Conservation (phyloP, 1,140 invertebrate species). For the Pseudomyrmex pallidus region DNA sequence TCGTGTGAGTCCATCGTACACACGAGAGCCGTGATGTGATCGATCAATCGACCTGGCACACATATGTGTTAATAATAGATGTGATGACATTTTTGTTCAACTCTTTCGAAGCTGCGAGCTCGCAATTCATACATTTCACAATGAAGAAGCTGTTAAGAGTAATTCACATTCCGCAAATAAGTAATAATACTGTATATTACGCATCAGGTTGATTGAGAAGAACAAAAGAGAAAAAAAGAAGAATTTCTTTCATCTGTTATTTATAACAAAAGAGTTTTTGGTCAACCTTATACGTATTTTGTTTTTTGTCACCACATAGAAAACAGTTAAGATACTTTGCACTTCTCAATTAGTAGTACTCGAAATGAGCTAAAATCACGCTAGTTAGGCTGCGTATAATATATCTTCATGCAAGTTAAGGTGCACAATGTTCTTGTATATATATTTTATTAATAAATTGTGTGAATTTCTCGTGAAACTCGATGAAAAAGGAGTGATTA, state of each 20-base stretch:
- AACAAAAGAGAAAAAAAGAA: too few species aligned
- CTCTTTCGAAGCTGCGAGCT: constrained; percentile 11
- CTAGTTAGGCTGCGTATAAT: constrained; percentile 13
- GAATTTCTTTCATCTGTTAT: too few species aligned
- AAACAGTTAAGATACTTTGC: constrained; percentile 27
- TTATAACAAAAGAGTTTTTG: not conserved
- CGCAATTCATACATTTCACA: not conserved
- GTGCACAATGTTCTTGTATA: constrained; percentile 4
- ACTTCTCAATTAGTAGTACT: constrained; percentile 25
- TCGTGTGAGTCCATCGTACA: not conserved
- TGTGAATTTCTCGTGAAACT: not conserved
- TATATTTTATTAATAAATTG: not conserved
- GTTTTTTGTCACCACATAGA: not conserved
- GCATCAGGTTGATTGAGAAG: not conserved
- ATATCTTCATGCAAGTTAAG: constrained; percentile 37
- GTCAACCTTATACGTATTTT: not conserved
- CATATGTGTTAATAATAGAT: constrained; percentile 16
- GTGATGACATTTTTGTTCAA: not conserved
- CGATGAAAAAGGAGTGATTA: constrained; percentile 13
- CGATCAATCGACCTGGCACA: constrained; percentile 2
- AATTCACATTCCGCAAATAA: constrained; percentile 12
- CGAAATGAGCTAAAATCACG: not conserved
- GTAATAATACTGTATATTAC: not conserved
- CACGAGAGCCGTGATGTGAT: not conserved
- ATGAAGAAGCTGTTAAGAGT: not conserved